A percentile compares a stretch with the other conserved stretches of the same genome.
These are phyloP conservation scores for Anastatus disparis DNA, from an alignment of 1,140 invertebrate genomes.

Conservation along the genomic window DNA sequence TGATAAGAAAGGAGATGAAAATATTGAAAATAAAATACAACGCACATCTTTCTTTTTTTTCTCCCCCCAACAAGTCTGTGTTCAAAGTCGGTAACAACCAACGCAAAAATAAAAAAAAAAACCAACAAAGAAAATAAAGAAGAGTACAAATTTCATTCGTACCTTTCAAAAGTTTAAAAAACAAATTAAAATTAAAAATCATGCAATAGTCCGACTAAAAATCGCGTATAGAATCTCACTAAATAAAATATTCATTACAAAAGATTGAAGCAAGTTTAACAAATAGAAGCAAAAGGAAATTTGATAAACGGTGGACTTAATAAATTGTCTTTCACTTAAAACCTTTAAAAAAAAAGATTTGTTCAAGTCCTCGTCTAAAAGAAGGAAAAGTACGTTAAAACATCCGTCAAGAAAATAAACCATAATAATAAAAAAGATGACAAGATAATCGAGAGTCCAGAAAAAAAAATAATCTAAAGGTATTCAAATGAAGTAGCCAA, in stretches of 20 bases:
- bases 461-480: constrained; percentile 29
- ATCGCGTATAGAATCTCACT: constrained; percentile 5
- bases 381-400: background rate
- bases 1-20: constrained; percentile 2
- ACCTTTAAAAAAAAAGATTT: background rate
- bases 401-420: constrained; percentile 3
- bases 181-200: too few relatives aligned
- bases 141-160: constrained; percentile 59
- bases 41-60: constrained; percentile 17
- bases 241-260: constrained; percentile 9
- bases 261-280: background rate
- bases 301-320: background rate
- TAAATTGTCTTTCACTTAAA: background rate
- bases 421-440: constrained; percentile 26
- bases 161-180: constrained; percentile 50
- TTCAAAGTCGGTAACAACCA: constrained; percentile 47
- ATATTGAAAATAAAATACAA: constrained; percentile 1
- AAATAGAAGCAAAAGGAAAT: background rate
- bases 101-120: constrained; percentile 1
- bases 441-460: constrained; percentile 1
- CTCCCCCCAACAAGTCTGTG: constrained; percentile 36
- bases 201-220: constrained; percentile 12
- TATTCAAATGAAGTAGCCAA: constrained; percentile 27
- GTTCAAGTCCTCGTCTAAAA: background rate
- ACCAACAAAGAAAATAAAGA: constrained; percentile 2